Conservation (phyloP, 1,140 invertebrate species). For the Caerostris extrusa region DNA sequence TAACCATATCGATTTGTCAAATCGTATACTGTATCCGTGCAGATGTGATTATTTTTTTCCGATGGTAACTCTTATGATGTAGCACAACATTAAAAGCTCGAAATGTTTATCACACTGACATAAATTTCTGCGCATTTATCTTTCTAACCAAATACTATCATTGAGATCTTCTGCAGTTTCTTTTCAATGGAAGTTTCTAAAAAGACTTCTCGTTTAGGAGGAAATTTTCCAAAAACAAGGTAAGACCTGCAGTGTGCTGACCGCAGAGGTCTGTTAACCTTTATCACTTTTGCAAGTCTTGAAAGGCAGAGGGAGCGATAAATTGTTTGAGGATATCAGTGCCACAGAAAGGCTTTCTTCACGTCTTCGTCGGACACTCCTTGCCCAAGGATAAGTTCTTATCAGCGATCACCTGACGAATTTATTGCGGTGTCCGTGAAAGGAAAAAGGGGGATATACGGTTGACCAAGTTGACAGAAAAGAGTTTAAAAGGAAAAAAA, state of each 20-base stretch:
- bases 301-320: neutral
- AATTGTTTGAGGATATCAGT: slow-evolving; percentile 20
- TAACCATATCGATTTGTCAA: too few species aligned
- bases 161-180: too few species aligned
- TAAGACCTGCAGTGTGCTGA: neutral
- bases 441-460: neutral
- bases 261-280: neutral
- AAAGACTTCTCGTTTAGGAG: too few species aligned
- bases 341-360: neutral
- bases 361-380: neutral
- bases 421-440: slow-evolving; percentile 14
- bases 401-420: slow-evolving; percentile 9
- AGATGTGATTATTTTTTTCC: too few species aligned
- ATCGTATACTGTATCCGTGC: too few species aligned
- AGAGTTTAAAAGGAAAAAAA: neutral
- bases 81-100: too few species aligned
- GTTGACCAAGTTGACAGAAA: slow-evolving; percentile 10
- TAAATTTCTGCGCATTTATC: too few species aligned
- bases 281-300: neutral
- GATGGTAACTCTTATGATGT: too few species aligned
- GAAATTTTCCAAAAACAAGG: too few species aligned
- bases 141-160: too few species aligned
- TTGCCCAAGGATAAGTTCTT: neutral
- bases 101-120: too few species aligned
- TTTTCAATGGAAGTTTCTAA: too few species aligned